These are phyloP conservation scores for Calameuta pallipes DNA, from an alignment of 2,888 invertebrate genomes.

Conservation along the genomic window DNA sequence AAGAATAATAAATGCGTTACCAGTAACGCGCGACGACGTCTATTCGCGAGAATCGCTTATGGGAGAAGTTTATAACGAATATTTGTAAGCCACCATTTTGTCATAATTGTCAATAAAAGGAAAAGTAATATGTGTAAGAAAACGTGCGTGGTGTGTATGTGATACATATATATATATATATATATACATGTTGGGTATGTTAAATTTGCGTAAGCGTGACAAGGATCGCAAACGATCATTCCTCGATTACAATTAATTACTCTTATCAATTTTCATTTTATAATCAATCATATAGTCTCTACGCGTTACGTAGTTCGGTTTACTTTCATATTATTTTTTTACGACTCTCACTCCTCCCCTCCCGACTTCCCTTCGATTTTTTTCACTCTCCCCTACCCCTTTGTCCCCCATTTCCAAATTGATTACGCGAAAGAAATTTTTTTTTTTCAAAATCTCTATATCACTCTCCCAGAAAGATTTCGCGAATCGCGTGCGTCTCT, in stretches of 20 bases:
- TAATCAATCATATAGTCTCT: neutral
- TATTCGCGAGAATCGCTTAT: neutral
- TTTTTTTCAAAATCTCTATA: neutral
- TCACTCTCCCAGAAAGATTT: neutral
- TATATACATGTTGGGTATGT: neutral
- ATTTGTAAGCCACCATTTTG: slow-evolving; percentile 57
- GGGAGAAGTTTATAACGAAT: slow-evolving; percentile 32
- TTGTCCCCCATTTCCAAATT: no score
- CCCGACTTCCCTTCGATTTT: neutral
- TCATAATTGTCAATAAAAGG: slow-evolving; percentile 58
- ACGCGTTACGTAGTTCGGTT: neutral
- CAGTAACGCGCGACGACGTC: neutral
- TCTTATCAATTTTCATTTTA: no score
- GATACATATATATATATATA: neutral
- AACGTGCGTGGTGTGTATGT: neutral
- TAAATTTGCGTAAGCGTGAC: neutral
- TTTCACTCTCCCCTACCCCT: neutral
- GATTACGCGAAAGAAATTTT: no score
- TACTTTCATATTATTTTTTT: neutral
- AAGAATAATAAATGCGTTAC: neutral
- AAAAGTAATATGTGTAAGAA: slow-evolving; percentile 43
- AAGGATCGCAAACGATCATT: neutral
- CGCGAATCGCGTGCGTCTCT: neutral
- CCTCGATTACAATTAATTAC: neutral
- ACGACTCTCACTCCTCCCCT: neutral